These are phyloP conservation scores for Musca vetustissima DNA, from an alignment of 1,140 invertebrate species.

Conservation along the genomic window DNA sequence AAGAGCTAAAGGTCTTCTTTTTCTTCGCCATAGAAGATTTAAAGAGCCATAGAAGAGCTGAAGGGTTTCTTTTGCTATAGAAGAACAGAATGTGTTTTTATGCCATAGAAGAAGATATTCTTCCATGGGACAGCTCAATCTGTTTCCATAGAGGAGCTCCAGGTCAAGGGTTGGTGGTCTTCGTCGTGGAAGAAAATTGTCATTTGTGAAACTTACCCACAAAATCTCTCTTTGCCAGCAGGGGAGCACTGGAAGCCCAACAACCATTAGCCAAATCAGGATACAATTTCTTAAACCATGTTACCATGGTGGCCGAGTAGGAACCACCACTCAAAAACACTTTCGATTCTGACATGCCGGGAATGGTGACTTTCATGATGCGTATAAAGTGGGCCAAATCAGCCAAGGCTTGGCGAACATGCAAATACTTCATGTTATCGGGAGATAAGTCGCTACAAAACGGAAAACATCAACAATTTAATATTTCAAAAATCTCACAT, in stretches of 20 bases:
- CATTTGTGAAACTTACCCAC: constrained; percentile 36
- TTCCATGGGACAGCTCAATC: too few relatives aligned
- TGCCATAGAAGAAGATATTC: too few relatives aligned
- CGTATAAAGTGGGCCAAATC: constrained; percentile 71
- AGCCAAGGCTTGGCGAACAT: constrained; percentile 70
- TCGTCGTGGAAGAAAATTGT: too few relatives aligned
- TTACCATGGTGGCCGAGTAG: constrained; percentile 77
- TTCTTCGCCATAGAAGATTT: too few relatives aligned
- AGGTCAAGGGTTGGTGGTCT: too few relatives aligned
- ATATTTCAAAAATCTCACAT: neutral
- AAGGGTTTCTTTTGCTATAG: too few relatives aligned
- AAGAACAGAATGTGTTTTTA: too few relatives aligned
- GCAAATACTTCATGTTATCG: constrained; percentile 66
- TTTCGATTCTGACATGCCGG: constrained; percentile 47
- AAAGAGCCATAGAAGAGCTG: too few relatives aligned
- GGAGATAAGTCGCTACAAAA: constrained; percentile 58
- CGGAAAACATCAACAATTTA: neutral
- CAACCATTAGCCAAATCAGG: constrained; percentile 74
- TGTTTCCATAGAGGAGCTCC: too few relatives aligned
- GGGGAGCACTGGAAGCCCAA: constrained; percentile 75
- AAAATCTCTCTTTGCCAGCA: constrained; percentile 57
- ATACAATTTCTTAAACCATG: constrained; percentile 75
- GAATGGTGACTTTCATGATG: constrained; percentile 57
- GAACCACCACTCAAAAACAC: constrained; percentile 77
- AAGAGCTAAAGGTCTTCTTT: too few relatives aligned